Evolutionary conservation across 2,113 vertebrate species (phyloP).

Genomic region (Bos indicus): DNA sequence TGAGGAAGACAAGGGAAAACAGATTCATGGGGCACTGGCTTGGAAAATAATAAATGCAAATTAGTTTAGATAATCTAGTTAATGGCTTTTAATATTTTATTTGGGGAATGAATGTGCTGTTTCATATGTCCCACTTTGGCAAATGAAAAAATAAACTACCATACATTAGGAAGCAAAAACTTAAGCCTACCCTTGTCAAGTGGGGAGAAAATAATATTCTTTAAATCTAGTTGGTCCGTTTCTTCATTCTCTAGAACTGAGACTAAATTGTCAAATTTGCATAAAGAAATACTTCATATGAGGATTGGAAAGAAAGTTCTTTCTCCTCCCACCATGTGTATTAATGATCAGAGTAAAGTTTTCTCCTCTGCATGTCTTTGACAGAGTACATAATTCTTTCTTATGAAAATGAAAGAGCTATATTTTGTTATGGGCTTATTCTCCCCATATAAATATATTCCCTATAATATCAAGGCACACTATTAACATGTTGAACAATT

Average conservation of each 20-base stretch:
- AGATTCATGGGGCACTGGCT: background rate
- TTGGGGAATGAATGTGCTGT: background rate
- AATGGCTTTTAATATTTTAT: slow-evolving; percentile 40
- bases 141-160: background rate
- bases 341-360: background rate
- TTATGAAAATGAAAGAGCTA: background rate
- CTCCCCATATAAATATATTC: background rate
- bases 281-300: background rate
- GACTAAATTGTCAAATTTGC: slow-evolving; percentile 15
- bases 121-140: background rate
- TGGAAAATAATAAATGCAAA: slow-evolving; percentile 29
- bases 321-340: background rate
- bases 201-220: background rate
- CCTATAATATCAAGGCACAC: background rate
- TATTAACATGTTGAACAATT: background rate
- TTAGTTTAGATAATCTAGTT: background rate
- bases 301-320: background rate
- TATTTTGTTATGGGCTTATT: background rate
- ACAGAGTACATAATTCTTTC: background rate
- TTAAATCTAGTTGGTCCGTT: background rate
- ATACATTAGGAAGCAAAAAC: background rate
- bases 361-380: background rate
- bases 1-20: background rate
- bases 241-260: background rate
- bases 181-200: background rate